phyloP scores from a whole-genome alignment of 2,888 invertebrate genomes.

The Nebria brevicollis region DNA sequence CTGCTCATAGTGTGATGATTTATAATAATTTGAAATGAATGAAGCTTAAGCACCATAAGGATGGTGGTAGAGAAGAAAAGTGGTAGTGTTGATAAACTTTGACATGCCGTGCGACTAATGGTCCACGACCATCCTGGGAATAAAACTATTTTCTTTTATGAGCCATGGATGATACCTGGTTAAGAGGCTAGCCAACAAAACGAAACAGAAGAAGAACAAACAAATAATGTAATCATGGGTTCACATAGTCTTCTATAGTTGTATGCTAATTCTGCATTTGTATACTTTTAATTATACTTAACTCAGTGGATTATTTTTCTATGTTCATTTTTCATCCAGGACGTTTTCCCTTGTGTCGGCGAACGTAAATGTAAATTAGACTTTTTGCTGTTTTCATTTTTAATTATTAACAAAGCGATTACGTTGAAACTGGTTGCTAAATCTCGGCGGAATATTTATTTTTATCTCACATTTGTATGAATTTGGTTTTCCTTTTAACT shows the following conservation, averaged over 20 bases:
- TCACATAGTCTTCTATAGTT: slow-evolving; percentile 2
- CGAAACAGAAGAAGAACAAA: neutral
- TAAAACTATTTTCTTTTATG: slow-evolving; percentile 5
- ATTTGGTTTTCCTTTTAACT: no score
- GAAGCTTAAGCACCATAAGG: neutral
- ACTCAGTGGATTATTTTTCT: neutral
- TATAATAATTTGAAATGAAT: slow-evolving; percentile 1
- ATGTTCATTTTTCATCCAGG: neutral
- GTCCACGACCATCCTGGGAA: slow-evolving; percentile 28
- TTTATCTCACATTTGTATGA: neutral
- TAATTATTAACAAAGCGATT: neutral
- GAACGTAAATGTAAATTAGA: neutral
- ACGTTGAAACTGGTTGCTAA: neutral
- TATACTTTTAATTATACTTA: slow-evolving; percentile 21
- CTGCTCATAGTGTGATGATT: neutral
- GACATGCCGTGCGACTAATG: slow-evolving; percentile 26
- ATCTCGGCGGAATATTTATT: slow-evolving; percentile 1
- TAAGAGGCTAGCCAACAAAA: neutral
- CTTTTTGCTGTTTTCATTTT: neutral
- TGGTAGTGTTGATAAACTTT: slow-evolving; percentile 26
- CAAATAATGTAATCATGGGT: neutral
- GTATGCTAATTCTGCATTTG: slow-evolving; percentile 22
- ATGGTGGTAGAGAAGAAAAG: slow-evolving; percentile 7
- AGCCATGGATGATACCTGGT: neutral
- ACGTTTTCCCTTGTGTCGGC: neutral